These are phyloP conservation scores for Plectrocnemia conspersa DNA, from an alignment of 1,140 invertebrate species.

Conservation along the genomic window DNA sequence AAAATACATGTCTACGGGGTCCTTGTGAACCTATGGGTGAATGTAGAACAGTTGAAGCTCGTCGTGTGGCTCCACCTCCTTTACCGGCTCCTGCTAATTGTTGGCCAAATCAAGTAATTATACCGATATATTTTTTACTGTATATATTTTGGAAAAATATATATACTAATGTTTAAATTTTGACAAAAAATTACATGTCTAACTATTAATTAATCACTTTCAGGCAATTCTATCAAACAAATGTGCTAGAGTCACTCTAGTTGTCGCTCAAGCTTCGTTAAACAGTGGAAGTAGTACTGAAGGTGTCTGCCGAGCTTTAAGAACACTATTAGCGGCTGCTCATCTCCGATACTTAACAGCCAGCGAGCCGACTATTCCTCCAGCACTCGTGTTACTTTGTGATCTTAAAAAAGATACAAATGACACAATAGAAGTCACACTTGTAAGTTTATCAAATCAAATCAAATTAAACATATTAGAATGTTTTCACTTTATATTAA, in stretches of 20 bases:
- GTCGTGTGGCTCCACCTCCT: conserved; percentile 68
- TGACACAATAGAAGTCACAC: conserved; percentile 81
- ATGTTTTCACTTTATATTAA: not conserved
- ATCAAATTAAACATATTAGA: not conserved
- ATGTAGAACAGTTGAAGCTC: conserved; percentile 69
- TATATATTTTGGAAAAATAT: no score
- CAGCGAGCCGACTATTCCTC: conserved; percentile 39
- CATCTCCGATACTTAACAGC: conserved; percentile 42
- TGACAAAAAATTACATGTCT: no score
- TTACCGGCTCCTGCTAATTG: conserved; percentile 70
- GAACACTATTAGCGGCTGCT: conserved; percentile 61
- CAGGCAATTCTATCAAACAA: conserved; percentile 59
- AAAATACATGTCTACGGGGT: conserved; percentile 70
- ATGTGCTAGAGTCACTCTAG: conserved; percentile 70
- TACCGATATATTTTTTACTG: no score
- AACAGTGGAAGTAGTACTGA: conserved; percentile 68
- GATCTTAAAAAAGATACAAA: conserved; percentile 73
- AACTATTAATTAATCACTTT: no score
- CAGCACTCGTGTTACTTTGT: conserved; percentile 69
- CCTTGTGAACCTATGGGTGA: conserved; percentile 76
- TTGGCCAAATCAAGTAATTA: conserved; percentile 67
- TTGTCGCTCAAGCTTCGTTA: conserved; percentile 62
- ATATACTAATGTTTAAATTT: no score
- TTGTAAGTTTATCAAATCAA: conserved; percentile 56
- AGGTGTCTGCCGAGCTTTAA: conserved; percentile 62